Conservation (phyloP, 2,113 vertebrate genomes). For the Salvator merianae region DNA sequence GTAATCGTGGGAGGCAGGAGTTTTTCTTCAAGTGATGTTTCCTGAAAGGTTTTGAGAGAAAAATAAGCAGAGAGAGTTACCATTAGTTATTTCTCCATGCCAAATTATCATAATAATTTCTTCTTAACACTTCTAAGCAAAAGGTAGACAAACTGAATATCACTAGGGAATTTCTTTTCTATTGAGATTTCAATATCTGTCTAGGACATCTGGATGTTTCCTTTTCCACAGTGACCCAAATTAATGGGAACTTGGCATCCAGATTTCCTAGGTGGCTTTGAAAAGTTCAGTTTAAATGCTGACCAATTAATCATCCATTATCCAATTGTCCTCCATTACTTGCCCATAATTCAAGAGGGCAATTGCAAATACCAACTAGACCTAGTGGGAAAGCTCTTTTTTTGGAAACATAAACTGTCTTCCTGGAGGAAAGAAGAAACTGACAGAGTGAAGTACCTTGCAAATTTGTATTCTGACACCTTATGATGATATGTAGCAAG, state of each 20-base stretch:
- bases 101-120: background rate
- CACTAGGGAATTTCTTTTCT: background rate
- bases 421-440: background rate
- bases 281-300: conserved; percentile 19
- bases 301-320: conserved; percentile 31
- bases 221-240: background rate
- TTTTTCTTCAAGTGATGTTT: background rate
- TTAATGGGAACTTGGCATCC: conserved; percentile 1
- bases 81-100: background rate
- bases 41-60: background rate
- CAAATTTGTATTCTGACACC: background rate
- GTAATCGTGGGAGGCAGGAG: background rate
- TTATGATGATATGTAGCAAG: background rate
- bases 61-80: background rate
- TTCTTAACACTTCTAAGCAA: background rate
- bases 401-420: background rate
- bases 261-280: conserved; percentile 6
- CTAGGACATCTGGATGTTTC: conserved; percentile 15
- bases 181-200: background rate
- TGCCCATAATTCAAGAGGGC: conserved; percentile 15
- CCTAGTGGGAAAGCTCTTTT: background rate
- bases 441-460: conserved; percentile 17
- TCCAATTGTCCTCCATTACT: conserved; percentile 3
- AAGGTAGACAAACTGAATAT: background rate
- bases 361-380: background rate